phyloP scores from a whole-genome alignment of 2,888 invertebrate genomes.

The Sesamia inferens region DNA sequence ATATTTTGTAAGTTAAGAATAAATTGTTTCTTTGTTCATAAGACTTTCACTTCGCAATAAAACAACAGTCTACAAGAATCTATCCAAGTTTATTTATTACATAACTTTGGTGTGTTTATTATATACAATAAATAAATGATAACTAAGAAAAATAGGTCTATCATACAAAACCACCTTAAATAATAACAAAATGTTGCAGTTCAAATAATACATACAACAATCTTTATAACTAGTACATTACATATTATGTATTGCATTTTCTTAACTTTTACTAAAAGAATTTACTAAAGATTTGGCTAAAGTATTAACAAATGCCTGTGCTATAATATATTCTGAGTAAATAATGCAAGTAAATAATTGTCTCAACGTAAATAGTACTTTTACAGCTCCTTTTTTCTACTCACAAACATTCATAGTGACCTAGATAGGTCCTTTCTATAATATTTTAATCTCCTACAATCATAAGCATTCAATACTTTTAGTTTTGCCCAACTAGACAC shows the following conservation, averaged over 20 bases:
- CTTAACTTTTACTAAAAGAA: constrained; percentile 64
- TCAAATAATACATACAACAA: constrained; percentile 70
- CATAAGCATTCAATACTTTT: constrained; percentile 62
- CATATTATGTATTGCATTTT: constrained; percentile 52
- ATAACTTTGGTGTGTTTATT: constrained; percentile 90
- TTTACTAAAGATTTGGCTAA: constrained; percentile 77
- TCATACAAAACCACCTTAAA: constrained; percentile 80
- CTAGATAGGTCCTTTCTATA: constrained; percentile 44
- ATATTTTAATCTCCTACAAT: constrained; percentile 53
- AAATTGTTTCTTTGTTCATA: constrained; percentile 68
- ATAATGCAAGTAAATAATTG: constrained; percentile 49
- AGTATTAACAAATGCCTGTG: constrained; percentile 68
- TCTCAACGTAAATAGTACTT: constrained; percentile 49
- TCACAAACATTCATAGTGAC: constrained; percentile 52
- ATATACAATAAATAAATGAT: constrained; percentile 87
- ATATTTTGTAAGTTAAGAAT: constrained; percentile 81
- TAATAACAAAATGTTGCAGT: constrained; percentile 71
- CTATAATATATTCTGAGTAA: constrained; percentile 55
- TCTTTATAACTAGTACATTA: constrained; percentile 60
- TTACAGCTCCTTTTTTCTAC: constrained; percentile 46
- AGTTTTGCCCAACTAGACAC: constrained; percentile 61
- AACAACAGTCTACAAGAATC: constrained; percentile 82
- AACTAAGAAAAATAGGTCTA: constrained; percentile 81
- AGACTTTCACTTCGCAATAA: constrained; percentile 68
- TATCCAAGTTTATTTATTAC: constrained; percentile 88